Conservation (phyloP, 2,797 vertebrate genomes). For the Staurois parvus region DNA sequence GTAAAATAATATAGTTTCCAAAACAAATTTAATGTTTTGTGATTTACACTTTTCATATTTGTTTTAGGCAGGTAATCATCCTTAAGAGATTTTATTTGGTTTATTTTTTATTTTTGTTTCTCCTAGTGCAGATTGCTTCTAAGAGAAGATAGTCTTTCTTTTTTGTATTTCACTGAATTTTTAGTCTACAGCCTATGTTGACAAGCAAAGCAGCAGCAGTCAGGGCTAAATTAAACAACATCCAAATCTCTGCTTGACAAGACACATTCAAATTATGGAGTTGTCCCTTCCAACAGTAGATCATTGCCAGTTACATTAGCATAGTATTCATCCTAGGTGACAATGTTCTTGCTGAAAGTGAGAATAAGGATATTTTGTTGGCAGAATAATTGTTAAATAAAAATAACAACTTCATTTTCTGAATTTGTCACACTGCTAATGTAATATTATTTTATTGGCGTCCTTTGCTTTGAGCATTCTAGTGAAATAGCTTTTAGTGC, state of each 20-base stretch:
- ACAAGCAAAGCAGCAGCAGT: conserved; percentile 63
- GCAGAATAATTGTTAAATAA: conserved; percentile 69
- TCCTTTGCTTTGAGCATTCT: conserved; percentile 74
- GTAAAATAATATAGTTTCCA: conserved; percentile 21
- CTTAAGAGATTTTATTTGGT: conserved; percentile 14
- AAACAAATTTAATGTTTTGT: conserved; percentile 29
- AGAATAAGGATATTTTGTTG: conserved; percentile 70
- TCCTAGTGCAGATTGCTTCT: conserved; percentile 29
- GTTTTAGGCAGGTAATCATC: conserved; percentile 12
- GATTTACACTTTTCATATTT: conserved; percentile 31
- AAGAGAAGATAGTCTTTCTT: conserved; percentile 20
- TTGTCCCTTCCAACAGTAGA: conserved; percentile 69
- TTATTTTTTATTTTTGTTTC: conserved; percentile 6
- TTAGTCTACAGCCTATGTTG: conserved; percentile 61
- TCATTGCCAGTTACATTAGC: conserved; percentile 76
- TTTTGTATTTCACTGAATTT: conserved; percentile 65
- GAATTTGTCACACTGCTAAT: conserved; percentile 75
- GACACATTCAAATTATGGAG: conserved; percentile 75
- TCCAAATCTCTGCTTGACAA: conserved; percentile 76
- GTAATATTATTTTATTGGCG: conserved; percentile 74
- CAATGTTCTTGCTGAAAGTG: conserved; percentile 76
- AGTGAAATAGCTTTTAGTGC: conserved; percentile 71
- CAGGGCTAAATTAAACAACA: conserved; percentile 74
- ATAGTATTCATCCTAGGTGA: conserved; percentile 71
- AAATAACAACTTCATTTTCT: conserved; percentile 72